These are phyloP conservation scores for Diaphora mendica DNA, from an alignment of 2,888 invertebrate genomes.

Conservation along the genomic window DNA sequence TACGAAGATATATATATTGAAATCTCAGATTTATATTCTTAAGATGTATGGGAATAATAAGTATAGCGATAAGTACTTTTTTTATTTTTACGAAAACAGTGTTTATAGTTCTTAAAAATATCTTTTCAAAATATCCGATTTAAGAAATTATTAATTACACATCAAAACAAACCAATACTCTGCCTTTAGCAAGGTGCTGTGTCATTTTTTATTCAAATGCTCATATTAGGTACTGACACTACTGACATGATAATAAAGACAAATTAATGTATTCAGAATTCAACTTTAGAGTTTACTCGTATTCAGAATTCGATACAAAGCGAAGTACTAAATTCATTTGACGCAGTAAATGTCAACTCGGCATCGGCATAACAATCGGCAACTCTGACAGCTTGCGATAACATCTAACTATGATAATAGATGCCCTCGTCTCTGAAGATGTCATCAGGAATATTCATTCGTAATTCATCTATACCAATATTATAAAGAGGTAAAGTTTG, in stretches of 20 bases:
- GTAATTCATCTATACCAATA: too few relatives aligned
- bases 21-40: background rate
- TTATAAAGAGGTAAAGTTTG: too few relatives aligned
- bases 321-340: slow-evolving; percentile 15
- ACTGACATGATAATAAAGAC: background rate
- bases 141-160: background rate
- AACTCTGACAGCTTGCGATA: slow-evolving; percentile 17
- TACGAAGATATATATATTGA: background rate
- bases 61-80: background rate
- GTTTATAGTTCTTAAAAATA: background rate
- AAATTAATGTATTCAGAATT: background rate
- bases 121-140: background rate
- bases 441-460: too few relatives aligned
- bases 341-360: slow-evolving; percentile 28
- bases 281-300: background rate
- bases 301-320: background rate
- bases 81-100: too few relatives aligned
- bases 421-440: slow-evolving; percentile 26
- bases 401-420: slow-evolving; percentile 20
- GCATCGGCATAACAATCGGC: too few relatives aligned
- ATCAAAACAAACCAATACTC: background rate
- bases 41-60: background rate
- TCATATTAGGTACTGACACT: too few relatives aligned
- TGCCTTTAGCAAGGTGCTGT: background rate
- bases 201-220: background rate